Conservation (phyloP, 2,888 invertebrate species). For the Nomada ferruginata region DNA sequence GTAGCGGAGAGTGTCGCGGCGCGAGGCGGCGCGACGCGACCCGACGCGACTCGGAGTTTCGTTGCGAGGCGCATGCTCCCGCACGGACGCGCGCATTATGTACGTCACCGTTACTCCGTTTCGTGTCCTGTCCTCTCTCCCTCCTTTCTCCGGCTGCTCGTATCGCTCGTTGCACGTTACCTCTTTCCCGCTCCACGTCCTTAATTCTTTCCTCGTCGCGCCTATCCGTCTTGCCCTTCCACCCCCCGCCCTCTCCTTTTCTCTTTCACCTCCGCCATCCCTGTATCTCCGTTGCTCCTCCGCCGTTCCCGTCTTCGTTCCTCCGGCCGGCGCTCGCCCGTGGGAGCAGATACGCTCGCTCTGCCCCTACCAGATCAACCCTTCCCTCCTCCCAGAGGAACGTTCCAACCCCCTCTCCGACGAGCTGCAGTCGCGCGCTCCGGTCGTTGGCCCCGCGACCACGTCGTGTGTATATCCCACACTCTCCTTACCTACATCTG, state of each 20-base stretch:
- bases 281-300: conserved; percentile 15
- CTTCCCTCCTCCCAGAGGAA: conserved; percentile 30
- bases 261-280: conserved; percentile 9
- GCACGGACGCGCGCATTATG: conserved; percentile 74
- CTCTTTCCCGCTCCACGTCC: conserved; percentile 9
- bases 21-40: background rate
- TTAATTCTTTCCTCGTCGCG: conserved; percentile 42
- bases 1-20: conserved; percentile 68
- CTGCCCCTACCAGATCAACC: conserved; percentile 61
- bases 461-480: conserved; percentile 73
- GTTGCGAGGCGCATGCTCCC: conserved; percentile 74
- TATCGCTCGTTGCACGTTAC: conserved; percentile 12
- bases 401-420: conserved; percentile 32
- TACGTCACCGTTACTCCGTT: conserved; percentile 84
- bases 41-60: conserved; percentile 41
- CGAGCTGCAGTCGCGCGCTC: conserved; percentile 78
- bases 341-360: conserved; percentile 63
- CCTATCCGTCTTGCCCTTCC: conserved; percentile 40
- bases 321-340: conserved; percentile 36
- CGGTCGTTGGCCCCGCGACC: conserved; percentile 82
- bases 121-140: conserved; percentile 71
- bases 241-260: conserved; percentile 11
- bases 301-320: conserved; percentile 34
- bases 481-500: conserved; percentile 69
- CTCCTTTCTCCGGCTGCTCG: conserved; percentile 42